A percentile compares a stretch with the other conserved stretches of the same genome.
phyloP scores from a whole-genome alignment of 2,113 vertebrate genomes.

The Paramisgurnus dabryanus region DNA sequence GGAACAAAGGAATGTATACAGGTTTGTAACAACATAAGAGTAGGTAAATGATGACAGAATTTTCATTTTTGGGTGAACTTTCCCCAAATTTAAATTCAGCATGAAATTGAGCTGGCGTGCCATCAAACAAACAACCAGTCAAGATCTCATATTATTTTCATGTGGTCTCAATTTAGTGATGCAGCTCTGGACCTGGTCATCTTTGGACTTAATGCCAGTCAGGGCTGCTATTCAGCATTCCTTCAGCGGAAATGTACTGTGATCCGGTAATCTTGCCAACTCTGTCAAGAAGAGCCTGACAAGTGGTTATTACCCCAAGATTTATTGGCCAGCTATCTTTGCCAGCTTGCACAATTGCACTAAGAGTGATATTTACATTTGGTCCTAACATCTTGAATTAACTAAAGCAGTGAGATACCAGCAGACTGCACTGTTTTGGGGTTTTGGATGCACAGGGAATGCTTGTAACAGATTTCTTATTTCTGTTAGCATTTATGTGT shows the following conservation, averaged over 20 bases:
- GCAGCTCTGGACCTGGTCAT: not conserved
- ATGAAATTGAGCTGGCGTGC: no score
- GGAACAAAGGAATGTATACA: no score
- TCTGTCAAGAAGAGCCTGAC: constrained; percentile 19
- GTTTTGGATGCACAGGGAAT: not conserved
- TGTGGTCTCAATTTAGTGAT: not conserved
- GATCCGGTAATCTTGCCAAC: constrained; percentile 32
- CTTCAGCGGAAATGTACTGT: constrained; percentile 30
- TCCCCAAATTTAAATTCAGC: no score
- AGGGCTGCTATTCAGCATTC: constrained; percentile 17
- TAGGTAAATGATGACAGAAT: no score
- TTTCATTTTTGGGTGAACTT: no score
- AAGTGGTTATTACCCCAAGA: constrained; percentile 14
- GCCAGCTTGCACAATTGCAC: not conserved
- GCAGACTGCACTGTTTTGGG: constrained; percentile 16
- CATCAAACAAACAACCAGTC: no score
- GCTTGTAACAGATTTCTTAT: not conserved
- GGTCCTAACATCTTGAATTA: not conserved
- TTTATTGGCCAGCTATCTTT: constrained; percentile 37
- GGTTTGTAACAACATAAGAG: no score
- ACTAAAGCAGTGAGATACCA: not conserved
- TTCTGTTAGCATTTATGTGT: not conserved
- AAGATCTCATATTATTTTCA: no score
- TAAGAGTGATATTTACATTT: constrained; percentile 32
- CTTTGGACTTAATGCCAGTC: constrained; percentile 16